phyloP scores from a whole-genome alignment of 2,113 vertebrate species.

The Triplophysa dalaica region DNA sequence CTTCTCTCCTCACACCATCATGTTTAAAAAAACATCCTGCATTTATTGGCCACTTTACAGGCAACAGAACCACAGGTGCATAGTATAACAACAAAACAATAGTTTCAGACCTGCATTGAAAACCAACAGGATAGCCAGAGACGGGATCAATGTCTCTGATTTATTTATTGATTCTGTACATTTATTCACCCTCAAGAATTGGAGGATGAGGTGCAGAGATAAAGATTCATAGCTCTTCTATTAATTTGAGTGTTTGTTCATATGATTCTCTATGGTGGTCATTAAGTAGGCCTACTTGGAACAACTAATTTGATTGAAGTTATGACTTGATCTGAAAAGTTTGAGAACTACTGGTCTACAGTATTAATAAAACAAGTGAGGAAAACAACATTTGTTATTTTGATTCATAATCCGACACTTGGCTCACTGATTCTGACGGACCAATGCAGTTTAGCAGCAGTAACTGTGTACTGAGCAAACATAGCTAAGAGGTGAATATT shows the following conservation, averaged over 20 bases:
- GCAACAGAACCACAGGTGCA: conserved; percentile 9
- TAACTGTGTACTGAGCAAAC: neutral
- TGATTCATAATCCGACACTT: neutral
- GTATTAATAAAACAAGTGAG: neutral
- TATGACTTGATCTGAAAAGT: no score
- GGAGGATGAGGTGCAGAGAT: neutral
- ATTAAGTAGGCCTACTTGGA: no score
- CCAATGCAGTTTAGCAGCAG: conserved; percentile 13
- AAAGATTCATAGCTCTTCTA: no score
- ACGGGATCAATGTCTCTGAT: neutral
- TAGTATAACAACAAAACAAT: neutral
- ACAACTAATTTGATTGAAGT: no score
- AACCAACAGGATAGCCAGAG: neutral
- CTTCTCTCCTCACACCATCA: neutral
- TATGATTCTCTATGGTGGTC: no score
- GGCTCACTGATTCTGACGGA: neutral
- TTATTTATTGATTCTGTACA: no score
- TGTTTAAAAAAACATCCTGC: neutral
- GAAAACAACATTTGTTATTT: neutral
- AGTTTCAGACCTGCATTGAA: neutral
- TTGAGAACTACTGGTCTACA: neutral
- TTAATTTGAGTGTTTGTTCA: no score
- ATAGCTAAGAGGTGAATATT: conserved; percentile 10
- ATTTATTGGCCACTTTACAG: conserved; percentile 21
- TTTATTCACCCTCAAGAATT: neutral